Conservation (phyloP, 2,113 vertebrate genomes). For the Vireo altiloquus region DNA sequence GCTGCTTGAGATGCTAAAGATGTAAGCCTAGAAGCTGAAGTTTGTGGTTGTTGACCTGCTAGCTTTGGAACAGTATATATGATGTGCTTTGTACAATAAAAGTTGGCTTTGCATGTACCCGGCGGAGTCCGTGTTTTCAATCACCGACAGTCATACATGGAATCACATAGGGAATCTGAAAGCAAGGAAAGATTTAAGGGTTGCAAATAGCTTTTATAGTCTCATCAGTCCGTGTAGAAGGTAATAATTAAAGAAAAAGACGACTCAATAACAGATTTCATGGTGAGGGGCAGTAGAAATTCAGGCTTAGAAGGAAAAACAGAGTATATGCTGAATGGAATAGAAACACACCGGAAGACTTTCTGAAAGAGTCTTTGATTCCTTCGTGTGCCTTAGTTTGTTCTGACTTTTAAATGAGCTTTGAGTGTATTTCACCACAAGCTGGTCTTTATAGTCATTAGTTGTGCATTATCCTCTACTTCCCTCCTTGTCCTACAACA, state of each 20-base stretch:
- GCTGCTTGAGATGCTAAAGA: no score
- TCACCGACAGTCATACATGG: neutral
- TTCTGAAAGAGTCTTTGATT: neutral
- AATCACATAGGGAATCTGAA: neutral
- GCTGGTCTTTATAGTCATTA: neutral
- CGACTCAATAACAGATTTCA: neutral
- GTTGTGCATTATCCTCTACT: neutral
- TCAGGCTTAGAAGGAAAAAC: neutral
- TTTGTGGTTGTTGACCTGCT: no score
- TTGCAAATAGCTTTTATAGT: neutral
- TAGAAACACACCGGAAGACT: neutral
- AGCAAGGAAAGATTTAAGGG: neutral
- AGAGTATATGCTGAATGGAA: neutral
- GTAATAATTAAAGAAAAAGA: neutral
- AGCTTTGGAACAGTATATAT: no score
- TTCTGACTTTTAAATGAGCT: neutral
- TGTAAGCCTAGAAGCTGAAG: no score
- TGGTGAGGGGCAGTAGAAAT: neutral
- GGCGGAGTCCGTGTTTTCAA: no score
- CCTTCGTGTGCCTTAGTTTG: neutral
- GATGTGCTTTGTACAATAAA: no score
- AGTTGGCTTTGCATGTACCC: no score
- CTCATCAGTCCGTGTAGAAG: neutral
- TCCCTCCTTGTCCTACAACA: neutral
- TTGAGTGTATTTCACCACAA: neutral